Conservation (phyloP, 2,888 invertebrate genomes). For the Phrixothrix hirtus region DNA sequence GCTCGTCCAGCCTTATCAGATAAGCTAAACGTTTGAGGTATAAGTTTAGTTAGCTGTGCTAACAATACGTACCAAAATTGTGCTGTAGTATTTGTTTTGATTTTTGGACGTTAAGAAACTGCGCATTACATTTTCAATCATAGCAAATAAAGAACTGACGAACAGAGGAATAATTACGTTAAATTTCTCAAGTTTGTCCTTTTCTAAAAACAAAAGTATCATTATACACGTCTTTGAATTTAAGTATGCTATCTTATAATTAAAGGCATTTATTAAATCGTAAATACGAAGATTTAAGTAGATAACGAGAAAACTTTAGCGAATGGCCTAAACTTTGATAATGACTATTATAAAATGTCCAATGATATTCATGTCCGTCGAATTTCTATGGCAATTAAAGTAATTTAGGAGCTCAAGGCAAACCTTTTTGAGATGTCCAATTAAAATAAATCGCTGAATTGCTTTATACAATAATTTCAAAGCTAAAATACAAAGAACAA, state of each 20-base stretch:
- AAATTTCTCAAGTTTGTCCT: too few species aligned
- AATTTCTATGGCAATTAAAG: constrained; percentile 16
- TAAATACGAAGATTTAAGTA: neutral
- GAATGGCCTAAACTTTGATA: constrained; percentile 2
- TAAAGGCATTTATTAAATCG: neutral
- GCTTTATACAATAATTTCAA: constrained; percentile 5
- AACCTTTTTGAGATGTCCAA: constrained; percentile 10
- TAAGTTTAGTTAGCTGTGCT: too few species aligned
- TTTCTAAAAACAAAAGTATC: neutral
- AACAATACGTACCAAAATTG: too few species aligned
- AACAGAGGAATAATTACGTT: too few species aligned
- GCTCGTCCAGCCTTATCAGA: too few species aligned
- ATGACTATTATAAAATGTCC: constrained; percentile 4
- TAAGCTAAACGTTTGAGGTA: too few species aligned
- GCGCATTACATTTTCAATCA: too few species aligned
- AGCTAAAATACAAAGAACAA: neutral
- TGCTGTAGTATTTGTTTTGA: too few species aligned
- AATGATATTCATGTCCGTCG: constrained; percentile 10
- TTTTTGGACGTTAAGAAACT: too few species aligned
- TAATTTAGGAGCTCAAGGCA: constrained; percentile 10
- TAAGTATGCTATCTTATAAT: neutral
- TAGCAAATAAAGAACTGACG: too few species aligned
- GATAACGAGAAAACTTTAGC: constrained; percentile 6
- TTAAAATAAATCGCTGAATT: constrained; percentile 10
- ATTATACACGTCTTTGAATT: neutral